Evolutionary conservation across 2,797 vertebrate species (phyloP), one percentile per base, ranked within the genome.

Genomic region (Anabacerthia variegaticeps): DNA sequence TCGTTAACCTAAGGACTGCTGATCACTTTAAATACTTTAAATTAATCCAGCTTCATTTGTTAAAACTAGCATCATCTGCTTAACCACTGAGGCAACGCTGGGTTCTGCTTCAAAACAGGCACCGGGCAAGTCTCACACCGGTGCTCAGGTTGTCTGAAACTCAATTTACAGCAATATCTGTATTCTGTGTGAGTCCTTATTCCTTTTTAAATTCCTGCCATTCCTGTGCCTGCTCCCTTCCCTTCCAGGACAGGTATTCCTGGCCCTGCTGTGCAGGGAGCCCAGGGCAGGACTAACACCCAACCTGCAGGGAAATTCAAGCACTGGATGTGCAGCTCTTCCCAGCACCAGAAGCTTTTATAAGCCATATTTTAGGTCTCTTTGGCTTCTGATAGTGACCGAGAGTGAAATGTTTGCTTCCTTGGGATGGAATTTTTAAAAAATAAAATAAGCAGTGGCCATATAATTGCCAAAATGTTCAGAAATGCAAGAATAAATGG

Each of bases 51-150:
- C 88, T 96, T 94, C 95, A 32, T 96, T 97, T 97, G 96, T 97
- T 97, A 97, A 96, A 97, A 97, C 96, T 95, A 94, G 95, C 95
- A 97, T 97, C 96, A 96, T 97, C 96, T 95, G 72, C 95, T 97
- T 97, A 96, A 61, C 23, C 12, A 39, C 73, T 43, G 7, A 56
- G 89, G 72, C 79, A 36, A 5, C 3, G 1, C 37, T 26, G 76
- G 34, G 88, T 84, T 72, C 6, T 49, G 16, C 73, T 82, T 72
- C 28, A 74, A 43, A 94, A 85, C 74, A 46, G 62, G 59, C 67
- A 27, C 27, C 0, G 0, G 37, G 49, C 44, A 56, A 22, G 46
- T 69, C 86, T 51, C 32, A 4, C 22, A 48, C 58, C 44, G 34
- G 10, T 34, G 78, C 55, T 67, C 76, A 26, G 56, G 10, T n/a